Evolutionary conservation across 2,113 vertebrate species (phyloP).

Genomic region (Epinephelus fuscoguttatus): DNA sequence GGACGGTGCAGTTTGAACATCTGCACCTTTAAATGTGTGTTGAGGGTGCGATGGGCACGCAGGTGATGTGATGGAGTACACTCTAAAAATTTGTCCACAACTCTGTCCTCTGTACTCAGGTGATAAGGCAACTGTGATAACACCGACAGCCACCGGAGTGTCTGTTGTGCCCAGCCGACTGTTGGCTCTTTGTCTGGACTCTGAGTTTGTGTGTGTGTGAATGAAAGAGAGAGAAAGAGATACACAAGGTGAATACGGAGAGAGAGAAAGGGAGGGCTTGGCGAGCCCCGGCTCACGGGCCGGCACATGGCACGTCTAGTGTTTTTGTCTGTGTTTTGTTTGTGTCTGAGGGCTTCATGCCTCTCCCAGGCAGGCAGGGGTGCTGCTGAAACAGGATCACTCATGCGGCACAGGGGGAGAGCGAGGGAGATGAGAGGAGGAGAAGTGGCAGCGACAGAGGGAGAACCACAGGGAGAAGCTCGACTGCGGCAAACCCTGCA

Average conservation of each 20-base stretch:
- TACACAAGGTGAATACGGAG: slow-evolving; percentile 31
- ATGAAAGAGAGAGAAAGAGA: slow-evolving; percentile 20
- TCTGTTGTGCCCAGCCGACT: slow-evolving; percentile 21
- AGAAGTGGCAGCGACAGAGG: slow-evolving; percentile 33
- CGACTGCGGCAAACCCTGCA: slow-evolving; percentile 71
- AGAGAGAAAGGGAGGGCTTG: slow-evolving; percentile 26
- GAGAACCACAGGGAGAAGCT: slow-evolving; percentile 60
- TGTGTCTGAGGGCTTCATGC: slow-evolving; percentile 60
- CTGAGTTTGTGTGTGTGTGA: slow-evolving; percentile 7
- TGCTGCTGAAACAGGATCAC: slow-evolving; percentile 74
- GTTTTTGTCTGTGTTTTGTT: slow-evolving; percentile 67
- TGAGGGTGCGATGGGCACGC: not conserved
- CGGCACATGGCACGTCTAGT: slow-evolving; percentile 56
- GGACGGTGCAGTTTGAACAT: slow-evolving; percentile 37
- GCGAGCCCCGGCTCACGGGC: slow-evolving; percentile 51
- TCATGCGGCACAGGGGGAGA: slow-evolving; percentile 64
- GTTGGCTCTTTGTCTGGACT: slow-evolving; percentile 29
- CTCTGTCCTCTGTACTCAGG: slow-evolving; percentile 14
- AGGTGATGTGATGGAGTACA: not conserved
- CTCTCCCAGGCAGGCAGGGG: slow-evolving; percentile 63
- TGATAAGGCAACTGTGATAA: slow-evolving; percentile 41
- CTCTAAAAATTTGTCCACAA: not conserved
- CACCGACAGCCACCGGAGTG: slow-evolving; percentile 12
- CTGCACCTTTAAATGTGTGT: slow-evolving; percentile 18
- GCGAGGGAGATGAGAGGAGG: slow-evolving; percentile 36